Percentiles rank a stretch among this genome's conserved stretches.
Evolutionary conservation across 2,797 vertebrate species (phyloP).

Genomic region (Falco cherrug): DNA sequence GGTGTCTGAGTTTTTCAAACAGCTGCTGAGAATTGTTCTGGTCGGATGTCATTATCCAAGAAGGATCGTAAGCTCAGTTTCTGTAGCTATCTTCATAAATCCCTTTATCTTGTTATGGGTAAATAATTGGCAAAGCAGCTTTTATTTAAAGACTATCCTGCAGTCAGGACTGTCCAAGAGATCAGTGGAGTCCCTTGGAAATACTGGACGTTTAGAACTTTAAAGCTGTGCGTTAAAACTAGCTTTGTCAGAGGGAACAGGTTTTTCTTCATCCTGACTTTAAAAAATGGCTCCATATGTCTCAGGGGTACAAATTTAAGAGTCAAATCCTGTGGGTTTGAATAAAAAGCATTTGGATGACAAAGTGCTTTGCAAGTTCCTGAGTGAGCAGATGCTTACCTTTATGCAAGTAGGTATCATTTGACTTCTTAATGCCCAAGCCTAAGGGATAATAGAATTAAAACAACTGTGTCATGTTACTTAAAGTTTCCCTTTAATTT

Average conservation of each 20-base stretch:
- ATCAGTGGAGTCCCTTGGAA: neutral
- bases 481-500: slow-evolving; percentile 14
- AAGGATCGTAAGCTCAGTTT: neutral
- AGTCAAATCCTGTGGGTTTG: slow-evolving; percentile 45
- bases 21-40: slow-evolving; percentile 64
- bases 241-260: neutral
- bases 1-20: slow-evolving; percentile 49
- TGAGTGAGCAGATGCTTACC: neutral
- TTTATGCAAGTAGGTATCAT: neutral
- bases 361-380: slow-evolving; percentile 11
- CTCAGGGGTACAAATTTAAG: slow-evolving; percentile 30
- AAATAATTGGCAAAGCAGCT: neutral
- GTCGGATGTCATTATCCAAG: neutral
- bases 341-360: neutral
- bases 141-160: neutral
- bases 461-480: neutral
- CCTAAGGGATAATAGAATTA: slow-evolving; percentile 44
- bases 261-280: slow-evolving; percentile 14
- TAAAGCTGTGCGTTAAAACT: neutral
- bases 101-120: neutral
- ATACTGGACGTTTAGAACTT: neutral
- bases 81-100: neutral
- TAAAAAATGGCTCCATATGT: neutral
- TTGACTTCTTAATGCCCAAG: slow-evolving; percentile 24
- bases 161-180: neutral